Base-by-base conservation (phyloP, 2,113 vertebrate genomes). In the Athene cunicularia region DNA sequence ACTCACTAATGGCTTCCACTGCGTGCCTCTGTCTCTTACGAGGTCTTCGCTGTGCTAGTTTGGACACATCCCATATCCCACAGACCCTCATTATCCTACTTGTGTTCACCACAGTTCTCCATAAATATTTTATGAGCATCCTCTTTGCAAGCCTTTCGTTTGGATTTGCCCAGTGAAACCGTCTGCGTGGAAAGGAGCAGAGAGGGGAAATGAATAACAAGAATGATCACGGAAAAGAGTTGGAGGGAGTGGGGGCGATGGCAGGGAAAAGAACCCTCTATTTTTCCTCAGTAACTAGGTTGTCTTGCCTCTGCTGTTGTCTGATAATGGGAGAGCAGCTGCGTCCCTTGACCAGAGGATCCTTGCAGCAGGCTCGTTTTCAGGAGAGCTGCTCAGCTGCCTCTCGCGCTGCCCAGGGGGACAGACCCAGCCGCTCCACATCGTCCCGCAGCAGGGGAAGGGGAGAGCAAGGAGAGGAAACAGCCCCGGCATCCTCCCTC, bases 81-180 rank as follows among this genome's bases (percentile, higher is more conserved):
- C 93, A 96, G 96, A 97, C 95, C 97, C 96, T 97, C 96, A 95
- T 97, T 97, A 96, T 97, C 94, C 92, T 95, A 80, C 97, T 90
- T 45, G 70, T 97, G 95, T 97, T 96, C 97, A 83, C 95, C 58
- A 0, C 94, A 75, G 80, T 14, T 91, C 95, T 27, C 86, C 86
- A 96, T 97, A 92, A 97, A 97, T 97, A 93, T 97, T 97, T 97
- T 96, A 97, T 97, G 93, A 97, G 95, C 93, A 92, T 94, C 96
- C 97, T 95, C 80, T 93, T 93, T 90, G 95, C 86, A 79, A 96
- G 77, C 60, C 81, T 97, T 89, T 88, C 85, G 10, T 64, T 96
- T 15, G 73, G 96, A 88, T 91, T 84, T 89, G 66, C 85, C 81
- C 88, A 64, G 72, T 9, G 88, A 83, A 95, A 70, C 45, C 5